These are phyloP conservation scores for Ochropleura plecta DNA, from an alignment of 2,888 invertebrate species.

Conservation along the genomic window DNA sequence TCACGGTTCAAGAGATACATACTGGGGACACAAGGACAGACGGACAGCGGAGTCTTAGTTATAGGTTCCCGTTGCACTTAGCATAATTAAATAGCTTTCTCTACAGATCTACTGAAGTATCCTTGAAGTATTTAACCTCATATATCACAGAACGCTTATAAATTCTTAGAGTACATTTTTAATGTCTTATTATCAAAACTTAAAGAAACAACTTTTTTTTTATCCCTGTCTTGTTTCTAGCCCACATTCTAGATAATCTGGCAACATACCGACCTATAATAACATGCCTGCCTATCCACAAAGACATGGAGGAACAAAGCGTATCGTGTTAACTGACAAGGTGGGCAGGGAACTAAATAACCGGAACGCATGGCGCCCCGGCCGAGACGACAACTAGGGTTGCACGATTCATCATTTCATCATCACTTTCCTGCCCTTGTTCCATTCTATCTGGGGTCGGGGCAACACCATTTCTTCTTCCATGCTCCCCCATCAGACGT, in stretches of 20 bases:
- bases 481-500: neutral
- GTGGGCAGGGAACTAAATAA: slow-evolving; percentile 68
- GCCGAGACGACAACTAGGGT: slow-evolving; percentile 29
- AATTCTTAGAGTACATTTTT: neutral
- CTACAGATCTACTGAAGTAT: neutral
- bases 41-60: no score
- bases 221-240: neutral
- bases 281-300: slow-evolving; percentile 5
- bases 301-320: slow-evolving; percentile 20
- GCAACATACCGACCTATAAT: neutral
- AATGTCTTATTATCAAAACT: neutral
- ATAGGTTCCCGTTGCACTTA: neutral
- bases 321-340: slow-evolving; percentile 47
- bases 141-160: neutral
- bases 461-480: no score
- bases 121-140: neutral
- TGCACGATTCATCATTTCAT: slow-evolving; percentile 1
- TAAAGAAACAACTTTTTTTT: neutral
- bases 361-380: slow-evolving; percentile 66
- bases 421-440: no score
- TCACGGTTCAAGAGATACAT: no score
- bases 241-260: neutral
- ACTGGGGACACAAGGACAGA: no score
- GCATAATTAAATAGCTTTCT: neutral
- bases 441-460: no score